Conservation (phyloP, 92 coral and sea anemone species). For the Actinernus sp. region DNA sequence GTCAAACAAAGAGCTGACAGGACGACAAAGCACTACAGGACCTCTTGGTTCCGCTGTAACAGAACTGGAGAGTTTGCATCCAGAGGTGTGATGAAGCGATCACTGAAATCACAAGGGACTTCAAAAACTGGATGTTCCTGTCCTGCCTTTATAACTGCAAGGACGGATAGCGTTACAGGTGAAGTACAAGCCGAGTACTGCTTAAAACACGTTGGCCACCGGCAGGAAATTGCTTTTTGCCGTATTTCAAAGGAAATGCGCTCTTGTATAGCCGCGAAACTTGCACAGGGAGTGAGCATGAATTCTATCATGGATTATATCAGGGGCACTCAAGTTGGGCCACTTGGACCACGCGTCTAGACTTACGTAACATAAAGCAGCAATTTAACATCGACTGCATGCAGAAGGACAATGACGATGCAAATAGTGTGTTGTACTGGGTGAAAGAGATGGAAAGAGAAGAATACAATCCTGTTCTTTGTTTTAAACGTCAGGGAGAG, state of each 20-base stretch:
- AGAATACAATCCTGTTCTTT: constrained; percentile 6
- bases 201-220: constrained; percentile 24
- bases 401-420: constrained; percentile 9
- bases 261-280: no score
- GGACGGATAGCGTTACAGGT: constrained; percentile 1
- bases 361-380: constrained; percentile 7
- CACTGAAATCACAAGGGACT: constrained; percentile 26
- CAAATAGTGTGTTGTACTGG: constrained; percentile 18
- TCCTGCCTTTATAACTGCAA: constrained; percentile 33
- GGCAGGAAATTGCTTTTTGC: constrained; percentile 9
- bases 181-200: no score
- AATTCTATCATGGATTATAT: no score
- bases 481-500: neutral
- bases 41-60: constrained; percentile 24
- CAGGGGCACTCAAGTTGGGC: no score
- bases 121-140: constrained; percentile 26
- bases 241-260: no score
- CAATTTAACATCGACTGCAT: constrained; percentile 9
- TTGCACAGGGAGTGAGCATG: no score
- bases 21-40: neutral
- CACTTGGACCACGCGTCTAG: constrained; percentile 3
- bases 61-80: constrained; percentile 10
- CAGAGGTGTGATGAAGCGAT: constrained; percentile 6
- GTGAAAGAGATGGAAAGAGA: constrained; percentile 20
- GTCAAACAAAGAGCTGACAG: no score